Evolutionary conservation across 2,113 vertebrate species (phyloP).

Genomic region (Mystacornis crossleyi): DNA sequence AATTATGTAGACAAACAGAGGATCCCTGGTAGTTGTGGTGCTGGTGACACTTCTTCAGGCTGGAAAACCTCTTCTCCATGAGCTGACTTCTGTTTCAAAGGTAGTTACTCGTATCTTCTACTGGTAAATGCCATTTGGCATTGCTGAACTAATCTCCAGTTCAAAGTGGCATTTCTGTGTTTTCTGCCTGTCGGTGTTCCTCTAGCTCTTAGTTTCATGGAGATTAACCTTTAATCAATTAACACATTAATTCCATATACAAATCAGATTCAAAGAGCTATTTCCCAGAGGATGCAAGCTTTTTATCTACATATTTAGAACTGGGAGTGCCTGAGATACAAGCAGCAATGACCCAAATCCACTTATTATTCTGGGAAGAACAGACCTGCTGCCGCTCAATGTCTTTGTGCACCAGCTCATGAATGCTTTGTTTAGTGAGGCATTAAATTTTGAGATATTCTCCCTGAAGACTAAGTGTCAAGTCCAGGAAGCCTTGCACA

Average conservation of each 20-base stretch:
- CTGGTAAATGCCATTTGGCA: neutral
- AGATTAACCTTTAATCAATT: neutral
- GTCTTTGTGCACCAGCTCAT: neutral
- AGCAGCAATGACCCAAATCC: neutral
- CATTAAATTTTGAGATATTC: neutral
- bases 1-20: neutral
- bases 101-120: neutral
- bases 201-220: neutral
- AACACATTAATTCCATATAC: neutral
- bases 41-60: neutral
- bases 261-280: neutral
- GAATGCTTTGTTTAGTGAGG: neutral
- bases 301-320: neutral
- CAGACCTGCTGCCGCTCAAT: neutral
- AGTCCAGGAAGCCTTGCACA: neutral
- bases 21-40: neutral
- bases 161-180: neutral
- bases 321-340: neutral
- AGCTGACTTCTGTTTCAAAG: neutral
- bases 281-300: neutral
- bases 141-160: neutral
- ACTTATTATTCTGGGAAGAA: neutral
- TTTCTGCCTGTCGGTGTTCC: neutral
- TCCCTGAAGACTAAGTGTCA: neutral
- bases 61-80: neutral